A percentile compares a stretch with the other conserved stretches of the same genome.
These are phyloP conservation scores for Achlya flavicornis DNA, from an alignment of 2,888 invertebrate species.

Conservation along the genomic window DNA sequence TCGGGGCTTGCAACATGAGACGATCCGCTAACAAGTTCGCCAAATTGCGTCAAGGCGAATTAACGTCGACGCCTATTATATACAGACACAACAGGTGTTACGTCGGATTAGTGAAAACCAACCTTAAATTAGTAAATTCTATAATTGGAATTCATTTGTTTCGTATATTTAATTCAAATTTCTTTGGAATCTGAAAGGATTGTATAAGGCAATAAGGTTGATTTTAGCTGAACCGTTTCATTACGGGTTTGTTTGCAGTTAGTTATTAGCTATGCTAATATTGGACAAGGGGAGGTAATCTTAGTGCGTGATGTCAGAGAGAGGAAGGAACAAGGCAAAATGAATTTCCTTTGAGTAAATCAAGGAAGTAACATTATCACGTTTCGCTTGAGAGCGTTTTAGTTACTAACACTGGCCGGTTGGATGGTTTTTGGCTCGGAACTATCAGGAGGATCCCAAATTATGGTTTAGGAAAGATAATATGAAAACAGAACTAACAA, in stretches of 20 bases:
- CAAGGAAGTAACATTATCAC: constrained; percentile 21
- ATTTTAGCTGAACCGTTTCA: constrained; percentile 23
- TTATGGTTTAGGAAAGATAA: background rate
- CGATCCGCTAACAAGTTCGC: constrained; percentile 20
- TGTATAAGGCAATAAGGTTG: constrained; percentile 18
- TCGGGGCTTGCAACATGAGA: constrained; percentile 22
- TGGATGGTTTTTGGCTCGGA: background rate
- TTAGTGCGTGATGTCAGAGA: constrained; percentile 23
- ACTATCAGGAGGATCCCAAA: background rate
- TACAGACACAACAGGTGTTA: constrained; percentile 16
- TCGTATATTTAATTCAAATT: background rate
- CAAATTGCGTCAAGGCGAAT: constrained; percentile 30
- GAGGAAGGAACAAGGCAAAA: constrained; percentile 28
- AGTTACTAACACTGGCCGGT: background rate
- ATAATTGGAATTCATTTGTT: background rate
- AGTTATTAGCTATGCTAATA: constrained; percentile 35
- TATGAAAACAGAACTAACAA: background rate
- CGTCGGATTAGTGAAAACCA: background rate
- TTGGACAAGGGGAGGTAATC: constrained; percentile 26
- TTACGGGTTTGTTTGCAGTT: constrained; percentile 22
- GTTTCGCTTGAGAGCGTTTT: constrained; percentile 14
- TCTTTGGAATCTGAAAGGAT: background rate
- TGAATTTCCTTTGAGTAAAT: constrained; percentile 29
- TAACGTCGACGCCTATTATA: constrained; percentile 33
- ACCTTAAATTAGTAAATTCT: background rate